A percentile compares a stretch with the other conserved stretches of the same genome.
Evolutionary conservation across 2,888 invertebrate genomes (phyloP).

Genomic region (Phyto melanocephala): DNA sequence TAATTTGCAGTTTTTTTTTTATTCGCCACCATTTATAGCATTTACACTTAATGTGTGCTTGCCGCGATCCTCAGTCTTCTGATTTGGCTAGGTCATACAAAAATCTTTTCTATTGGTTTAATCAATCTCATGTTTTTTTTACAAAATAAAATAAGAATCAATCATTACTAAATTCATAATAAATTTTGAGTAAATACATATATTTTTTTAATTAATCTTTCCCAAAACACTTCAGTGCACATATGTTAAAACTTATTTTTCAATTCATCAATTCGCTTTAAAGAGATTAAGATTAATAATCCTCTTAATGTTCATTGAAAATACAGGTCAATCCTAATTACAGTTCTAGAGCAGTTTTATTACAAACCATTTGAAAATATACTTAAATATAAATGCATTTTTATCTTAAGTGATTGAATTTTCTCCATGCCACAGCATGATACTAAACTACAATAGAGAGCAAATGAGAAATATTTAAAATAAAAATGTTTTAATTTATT

Average conservation of each 20-base stretch:
- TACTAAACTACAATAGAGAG: conserved; percentile 30
- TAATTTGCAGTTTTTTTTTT: no score
- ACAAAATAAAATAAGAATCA: no score
- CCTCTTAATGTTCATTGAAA: not conserved
- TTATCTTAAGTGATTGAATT: not conserved
- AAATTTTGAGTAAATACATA: no score
- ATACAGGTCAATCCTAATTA: conserved; percentile 33
- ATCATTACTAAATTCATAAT: no score
- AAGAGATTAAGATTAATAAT: not conserved
- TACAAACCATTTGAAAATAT: conserved; percentile 2
- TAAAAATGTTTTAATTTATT: conserved; percentile 46
- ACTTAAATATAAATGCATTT: not conserved
- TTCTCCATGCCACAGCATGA: conserved; percentile 31
- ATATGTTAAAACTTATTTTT: not conserved
- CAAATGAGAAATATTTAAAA: not conserved
- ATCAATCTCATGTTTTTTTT: no score
- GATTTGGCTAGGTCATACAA: no score
- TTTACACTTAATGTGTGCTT: no score
- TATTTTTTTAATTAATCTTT: not conserved
- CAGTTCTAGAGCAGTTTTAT: not conserved
- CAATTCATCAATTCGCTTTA: not conserved
- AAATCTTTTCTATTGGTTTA: no score
- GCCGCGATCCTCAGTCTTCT: no score
- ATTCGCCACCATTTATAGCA: no score
- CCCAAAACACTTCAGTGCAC: not conserved